phyloP scores from a whole-genome alignment of 1,140 invertebrate genomes.

The Aphaenogaster ashmeadi region DNA sequence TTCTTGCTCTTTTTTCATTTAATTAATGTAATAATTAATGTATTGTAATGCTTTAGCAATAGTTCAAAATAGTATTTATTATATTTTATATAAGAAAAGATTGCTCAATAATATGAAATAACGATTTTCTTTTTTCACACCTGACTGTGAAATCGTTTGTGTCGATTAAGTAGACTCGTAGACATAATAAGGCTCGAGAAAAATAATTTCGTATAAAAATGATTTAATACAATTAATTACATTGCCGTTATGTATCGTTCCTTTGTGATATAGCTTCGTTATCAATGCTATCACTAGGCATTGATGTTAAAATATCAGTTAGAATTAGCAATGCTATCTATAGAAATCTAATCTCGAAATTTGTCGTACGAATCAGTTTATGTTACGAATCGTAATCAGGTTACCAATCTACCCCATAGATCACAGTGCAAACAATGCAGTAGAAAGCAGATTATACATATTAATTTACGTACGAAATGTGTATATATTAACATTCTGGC shows the following conservation, averaged over 20 bases:
- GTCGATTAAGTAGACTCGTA: not conserved
- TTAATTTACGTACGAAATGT: constrained; percentile 12
- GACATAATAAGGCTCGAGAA: not conserved
- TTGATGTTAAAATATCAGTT: constrained; percentile 5
- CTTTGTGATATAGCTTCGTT: not conserved
- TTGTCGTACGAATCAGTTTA: constrained; percentile 12
- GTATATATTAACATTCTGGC: not conserved
- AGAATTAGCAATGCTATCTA: not conserved
- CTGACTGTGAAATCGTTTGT: not conserved
- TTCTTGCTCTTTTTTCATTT: not conserved
- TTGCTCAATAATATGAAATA: no score
- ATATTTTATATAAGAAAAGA: not conserved
- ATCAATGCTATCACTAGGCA: not conserved
- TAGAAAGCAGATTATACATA: not conserved
- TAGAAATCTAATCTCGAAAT: constrained; percentile 17
- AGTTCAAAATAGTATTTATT: not conserved
- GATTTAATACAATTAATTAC: constrained; percentile 18
- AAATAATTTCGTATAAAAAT: not conserved
- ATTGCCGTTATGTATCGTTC: not conserved
- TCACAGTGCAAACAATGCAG: not conserved
- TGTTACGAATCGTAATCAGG: constrained; percentile 3
- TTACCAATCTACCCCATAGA: not conserved
- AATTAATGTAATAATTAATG: not conserved
- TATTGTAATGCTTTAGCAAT: not conserved
- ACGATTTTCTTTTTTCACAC: not conserved